These are phyloP conservation scores for Pseudomyrmex sp. DNA, from an alignment of 1,140 invertebrate species.

Conservation along the genomic window DNA sequence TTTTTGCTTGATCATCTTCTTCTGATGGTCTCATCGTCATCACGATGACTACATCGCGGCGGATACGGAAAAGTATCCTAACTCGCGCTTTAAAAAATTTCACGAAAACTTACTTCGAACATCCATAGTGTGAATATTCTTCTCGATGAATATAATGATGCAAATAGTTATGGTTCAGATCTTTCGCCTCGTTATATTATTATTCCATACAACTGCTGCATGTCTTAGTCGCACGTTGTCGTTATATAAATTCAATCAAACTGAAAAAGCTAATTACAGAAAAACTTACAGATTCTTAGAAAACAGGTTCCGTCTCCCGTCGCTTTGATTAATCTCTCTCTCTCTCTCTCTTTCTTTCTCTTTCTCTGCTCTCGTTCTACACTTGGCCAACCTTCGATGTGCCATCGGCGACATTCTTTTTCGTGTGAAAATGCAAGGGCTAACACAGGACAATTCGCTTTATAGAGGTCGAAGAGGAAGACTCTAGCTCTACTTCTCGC, in stretches of 20 bases:
- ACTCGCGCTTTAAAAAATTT: conserved; percentile 7
- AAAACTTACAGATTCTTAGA: conserved; percentile 73
- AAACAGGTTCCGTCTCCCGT: conserved; percentile 68
- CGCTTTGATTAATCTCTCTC: conserved; percentile 30
- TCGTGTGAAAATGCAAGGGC: conserved; percentile 41
- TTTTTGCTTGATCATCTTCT: conserved; percentile 59
- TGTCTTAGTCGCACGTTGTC: conserved; percentile 27
- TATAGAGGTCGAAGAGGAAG: conserved; percentile 72
- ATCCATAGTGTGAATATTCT: conserved; percentile 26
- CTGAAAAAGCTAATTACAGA: conserved; percentile 73
- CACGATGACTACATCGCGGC: conserved; percentile 10
- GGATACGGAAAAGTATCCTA: background rate
- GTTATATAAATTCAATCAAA: conserved; percentile 70
- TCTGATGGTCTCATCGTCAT: too few relatives aligned
- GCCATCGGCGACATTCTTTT: conserved; percentile 38
- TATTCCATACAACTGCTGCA: conserved; percentile 6
- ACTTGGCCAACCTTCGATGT: conserved; percentile 71
- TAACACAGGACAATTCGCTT: conserved; percentile 67
- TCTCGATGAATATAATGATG: conserved; percentile 45
- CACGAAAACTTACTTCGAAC: conserved; percentile 57
- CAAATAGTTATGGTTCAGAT: conserved; percentile 68
- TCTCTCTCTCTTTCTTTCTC: too few relatives aligned
- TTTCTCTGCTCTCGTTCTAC: conserved; percentile 18
- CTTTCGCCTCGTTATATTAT: conserved; percentile 51
- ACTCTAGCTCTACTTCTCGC: conserved; percentile 60